A percentile compares a stretch with the other conserved stretches of the same genome.
Conservation (phyloP, 2,888 invertebrate genomes). For the Lasioglossum calceatum region DNA sequence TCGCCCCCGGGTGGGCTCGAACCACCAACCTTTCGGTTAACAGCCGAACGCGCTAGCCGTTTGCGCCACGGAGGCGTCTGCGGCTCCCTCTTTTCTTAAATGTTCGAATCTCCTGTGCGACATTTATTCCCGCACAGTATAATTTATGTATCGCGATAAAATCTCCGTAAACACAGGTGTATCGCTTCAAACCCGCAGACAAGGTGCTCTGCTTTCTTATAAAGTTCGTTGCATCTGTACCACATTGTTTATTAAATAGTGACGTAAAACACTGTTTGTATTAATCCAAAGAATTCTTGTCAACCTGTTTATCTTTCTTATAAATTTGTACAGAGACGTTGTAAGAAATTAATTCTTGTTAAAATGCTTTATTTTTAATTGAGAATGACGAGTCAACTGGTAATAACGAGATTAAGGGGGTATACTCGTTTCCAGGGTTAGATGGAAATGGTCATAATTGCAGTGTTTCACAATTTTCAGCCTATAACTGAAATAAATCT, state of each 20-base stretch:
- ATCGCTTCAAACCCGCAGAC: not conserved
- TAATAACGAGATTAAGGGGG: no score
- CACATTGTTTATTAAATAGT: not conserved
- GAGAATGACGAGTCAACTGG: no score
- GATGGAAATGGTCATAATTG: no score
- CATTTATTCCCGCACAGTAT: not conserved
- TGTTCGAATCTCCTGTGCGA: not conserved
- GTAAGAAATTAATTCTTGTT: no score
- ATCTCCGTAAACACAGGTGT: not conserved
- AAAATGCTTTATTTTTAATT: no score
- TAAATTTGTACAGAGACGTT: no score
- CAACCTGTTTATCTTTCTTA: no score
- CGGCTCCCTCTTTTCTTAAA: not conserved
- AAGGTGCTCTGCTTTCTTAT: not conserved
- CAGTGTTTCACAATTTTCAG: no score
- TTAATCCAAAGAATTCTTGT: no score
- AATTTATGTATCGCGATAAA: not conserved
- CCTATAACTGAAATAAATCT: no score
- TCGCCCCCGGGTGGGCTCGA: constrained; percentile 98
- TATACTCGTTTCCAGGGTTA: no score
- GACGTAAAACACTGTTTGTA: no score
- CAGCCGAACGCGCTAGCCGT: constrained; percentile 99
- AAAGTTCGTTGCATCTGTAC: not conserved
- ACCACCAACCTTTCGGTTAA: constrained; percentile 99
- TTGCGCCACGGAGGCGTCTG: constrained; percentile 93